phyloP scores from a whole-genome alignment of 2,797 vertebrate species.

The Onychomys torridus region DNA sequence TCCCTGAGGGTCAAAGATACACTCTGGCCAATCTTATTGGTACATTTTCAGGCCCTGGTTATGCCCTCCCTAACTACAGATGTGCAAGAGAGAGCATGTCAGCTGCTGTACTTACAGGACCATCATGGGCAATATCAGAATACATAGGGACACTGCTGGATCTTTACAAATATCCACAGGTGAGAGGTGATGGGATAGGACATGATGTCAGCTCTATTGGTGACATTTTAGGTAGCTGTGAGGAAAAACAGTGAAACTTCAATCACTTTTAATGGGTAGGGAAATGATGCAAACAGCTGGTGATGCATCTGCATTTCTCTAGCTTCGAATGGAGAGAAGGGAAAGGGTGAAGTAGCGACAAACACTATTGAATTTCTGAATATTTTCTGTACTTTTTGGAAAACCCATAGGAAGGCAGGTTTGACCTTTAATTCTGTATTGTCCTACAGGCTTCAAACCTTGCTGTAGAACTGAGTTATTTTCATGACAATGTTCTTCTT shows the following conservation, averaged over 20 bases:
- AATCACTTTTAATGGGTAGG: background rate
- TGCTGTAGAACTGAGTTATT: background rate
- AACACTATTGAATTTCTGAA: background rate
- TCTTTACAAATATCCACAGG: background rate
- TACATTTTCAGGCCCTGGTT: background rate
- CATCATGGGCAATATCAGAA: background rate
- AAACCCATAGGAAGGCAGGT: background rate
- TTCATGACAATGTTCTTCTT: background rate
- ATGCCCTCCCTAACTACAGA: background rate
- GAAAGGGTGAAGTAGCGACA: too few relatives aligned
- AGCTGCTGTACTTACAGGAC: background rate
- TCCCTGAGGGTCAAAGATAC: background rate
- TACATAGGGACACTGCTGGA: background rate
- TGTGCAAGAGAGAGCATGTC: background rate
- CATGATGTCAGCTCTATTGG: background rate
- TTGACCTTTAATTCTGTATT: background rate
- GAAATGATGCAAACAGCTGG: background rate
- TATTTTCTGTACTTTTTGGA: background rate
- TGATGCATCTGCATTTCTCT: background rate
- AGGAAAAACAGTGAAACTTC: too few relatives aligned
- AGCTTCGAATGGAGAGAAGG: background rate
- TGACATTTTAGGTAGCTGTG: background rate
- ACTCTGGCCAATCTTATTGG: background rate
- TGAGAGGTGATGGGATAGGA: background rate
- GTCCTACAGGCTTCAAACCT: background rate